These are phyloP conservation scores for Cebus imitator DNA, from an alignment of 2,113 vertebrate genomes.

Conservation along the genomic window DNA sequence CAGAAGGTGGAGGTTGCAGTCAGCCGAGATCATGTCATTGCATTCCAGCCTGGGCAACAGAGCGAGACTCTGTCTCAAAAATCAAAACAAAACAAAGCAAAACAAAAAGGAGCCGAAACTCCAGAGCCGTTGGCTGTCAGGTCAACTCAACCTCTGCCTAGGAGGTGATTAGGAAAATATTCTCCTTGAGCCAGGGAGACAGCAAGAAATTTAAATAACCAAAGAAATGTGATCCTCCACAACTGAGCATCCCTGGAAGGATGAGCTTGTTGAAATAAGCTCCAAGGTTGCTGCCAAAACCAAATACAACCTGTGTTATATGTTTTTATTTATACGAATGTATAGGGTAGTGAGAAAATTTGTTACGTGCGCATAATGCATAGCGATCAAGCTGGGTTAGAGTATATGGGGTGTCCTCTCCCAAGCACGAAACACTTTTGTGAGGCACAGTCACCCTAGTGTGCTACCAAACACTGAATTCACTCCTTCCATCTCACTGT, in stretches of 20 bases:
- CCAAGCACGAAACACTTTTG: background rate
- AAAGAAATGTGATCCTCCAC: background rate
- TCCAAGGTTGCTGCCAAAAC: background rate
- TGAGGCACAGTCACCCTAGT: background rate
- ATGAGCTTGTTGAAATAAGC: background rate
- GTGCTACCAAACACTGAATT: background rate
- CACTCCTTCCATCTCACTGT: background rate
- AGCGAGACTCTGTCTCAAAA: no score
- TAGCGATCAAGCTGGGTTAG: background rate
- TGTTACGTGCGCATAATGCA: background rate
- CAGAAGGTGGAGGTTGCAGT: no score
- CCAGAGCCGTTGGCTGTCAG: rapidly evolving
- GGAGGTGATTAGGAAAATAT: background rate
- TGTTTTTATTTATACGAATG: background rate
- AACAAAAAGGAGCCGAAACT: background rate
- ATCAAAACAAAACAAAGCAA: no score
- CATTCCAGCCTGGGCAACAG: no score
- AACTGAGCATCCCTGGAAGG: background rate
- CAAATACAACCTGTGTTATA: background rate
- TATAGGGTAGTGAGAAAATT: background rate
- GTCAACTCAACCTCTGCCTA: background rate
- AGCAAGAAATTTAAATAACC: background rate
- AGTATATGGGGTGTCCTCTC: background rate
- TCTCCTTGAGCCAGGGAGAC: background rate
- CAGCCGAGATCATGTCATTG: no score